Base-by-base conservation (phyloP, 2,888 invertebrate genomes). In the Slavum lentiscoides region DNA sequence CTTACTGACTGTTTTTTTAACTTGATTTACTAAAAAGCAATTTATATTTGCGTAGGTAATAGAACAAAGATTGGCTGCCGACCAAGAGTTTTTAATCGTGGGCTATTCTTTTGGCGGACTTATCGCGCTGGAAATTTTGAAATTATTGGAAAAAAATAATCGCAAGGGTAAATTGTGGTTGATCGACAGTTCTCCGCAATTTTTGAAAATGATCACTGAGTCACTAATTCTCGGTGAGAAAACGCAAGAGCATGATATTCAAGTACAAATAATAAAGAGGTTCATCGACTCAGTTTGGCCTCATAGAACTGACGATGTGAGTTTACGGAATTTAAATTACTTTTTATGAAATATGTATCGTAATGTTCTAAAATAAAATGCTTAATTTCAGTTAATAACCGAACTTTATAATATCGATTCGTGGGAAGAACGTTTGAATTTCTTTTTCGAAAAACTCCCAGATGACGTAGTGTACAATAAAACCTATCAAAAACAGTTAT, bases 101-200 rank as follows among this genome's bases (percentile, higher is more conserved):
- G 97, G 94, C 2, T 97, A 98, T 88, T 98, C 97, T 19, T 97
- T 91, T 85, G 98, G 98, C 67, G 88, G 92, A 0, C 86, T 93
- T 37, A 88, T 96, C 30, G 92, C 93, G 0, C 87, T 96, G 81
- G 94, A 96, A 86, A 87, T 97, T 82, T 92, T 91, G 7, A 87
- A 90, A 13, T 88, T 90, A 84, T 87, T 97, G 59, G 94, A 95
- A 86, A 87, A 87, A 11, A 88, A 89, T 84, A 93, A 92, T 83
- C 88, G 88, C 75, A 87, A 85, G 19, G 93, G 93, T 5, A 88
- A 89, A 64, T 84, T 94, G 2, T 88, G 92, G 84, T 89, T 95
- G 19, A 88, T 98, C 70, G 97, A 97, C 86, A 96, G 96, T 19
- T 89, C 93, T 0, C 94, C 94, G 0, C 90, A 91, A 58, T 91